Evolutionary conservation across 2,888 invertebrate genomes (phyloP), one percentile per base, ranked within the genome.

Genomic region (Microchrysa polita): DNA sequence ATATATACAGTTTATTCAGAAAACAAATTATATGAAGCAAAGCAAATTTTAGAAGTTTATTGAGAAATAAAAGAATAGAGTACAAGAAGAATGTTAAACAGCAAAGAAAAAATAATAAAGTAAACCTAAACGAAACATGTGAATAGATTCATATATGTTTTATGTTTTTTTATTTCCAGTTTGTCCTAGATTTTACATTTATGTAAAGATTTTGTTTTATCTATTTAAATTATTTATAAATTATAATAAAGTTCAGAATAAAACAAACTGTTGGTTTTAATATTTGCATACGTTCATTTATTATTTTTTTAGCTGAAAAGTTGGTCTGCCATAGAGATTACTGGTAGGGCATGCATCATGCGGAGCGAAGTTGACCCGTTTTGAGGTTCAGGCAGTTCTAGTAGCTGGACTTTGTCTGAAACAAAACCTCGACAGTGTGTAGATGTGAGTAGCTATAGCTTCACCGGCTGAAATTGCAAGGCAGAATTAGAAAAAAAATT

Each of bases 211-310:
- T 65, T 34, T 65, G 22, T 65, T 65, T 65, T 48, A 65, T 60
- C 23, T 60, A 72, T 72, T 72, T 72, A 60, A 72, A 60, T 57
- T 69, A 69, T 69, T 69, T 69, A 69, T 69, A 42, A 16, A 67
- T 22, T 18, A 65, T 16, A 27, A 40, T 16, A 48, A 48, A 48
- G 16, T 48, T 48, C 4, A 48, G 12, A 48, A 48, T 10, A 48
- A 48, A 48, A 48, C 12, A 48, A n/a, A n/a, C 27, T 2, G 48
- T 48, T 48, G 12, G 5, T 48, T n/a, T 48, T 48, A 48, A 10
- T 48, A 48, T 48, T 48, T n/a, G n/a, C n/a, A n/a, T n/a, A n/a
- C n/a, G n/a, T n/a, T n/a, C n/a, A n/a, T n/a, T n/a, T n/a, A n/a
- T n/a, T n/a, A n/a, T n/a, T n/a, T n/a, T n/a, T n/a, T n/a, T n/a